Evolutionary conservation across 2,797 vertebrate genomes (phyloP), one percentile per base, ranked within the genome.

Genomic region (Poeciliopsis turneri): DNA sequence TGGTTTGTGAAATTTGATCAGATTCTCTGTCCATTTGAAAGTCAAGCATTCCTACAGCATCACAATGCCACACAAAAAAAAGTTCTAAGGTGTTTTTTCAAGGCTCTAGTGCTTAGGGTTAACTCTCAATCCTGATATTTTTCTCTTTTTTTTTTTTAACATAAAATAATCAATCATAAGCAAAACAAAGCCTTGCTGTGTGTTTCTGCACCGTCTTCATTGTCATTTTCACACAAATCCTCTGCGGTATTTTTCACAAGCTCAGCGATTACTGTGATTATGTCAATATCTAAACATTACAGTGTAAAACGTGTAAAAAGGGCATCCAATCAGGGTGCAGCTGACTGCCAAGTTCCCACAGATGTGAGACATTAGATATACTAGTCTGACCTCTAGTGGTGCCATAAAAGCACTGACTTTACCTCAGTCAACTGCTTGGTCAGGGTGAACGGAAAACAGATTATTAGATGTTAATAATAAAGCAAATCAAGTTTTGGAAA

Each of bases 311-410:
- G 33, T 25, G 68, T 7, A 33, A 74, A 53, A 1, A 68, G 9
- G 5, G 5, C 25, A 45, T 39, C 2, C 6, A 68, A 18, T 43
- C 13, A 36, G 2, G 33, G 30, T 25, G 28, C 10, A 28, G 4
- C 33, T 28, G 33, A 64, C 23, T 76, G 69, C 47, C 43, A 7
- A 53, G 9, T 57, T 9, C 57, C 39, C 46, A 51, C 13, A 7
- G 12, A 59, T 25, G 36, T 36, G 1, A 78, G 68, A 36, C 49
- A 25, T 11, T 51, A 51, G 23, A 46, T 76, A 61, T 71, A 51
- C 23, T 68, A 84, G 76, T 3, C 86, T 93, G 93, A 87, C 90
- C 88, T 92, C 92, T 92, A 90, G 90, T 92, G 92, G 92, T 61
- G 3, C 0, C 5, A 53, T 25, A 13, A 18, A 28, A 23, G 13